These are phyloP conservation scores for Stomorhina lunata DNA, from an alignment of 2,888 invertebrate species.

Conservation along the genomic window DNA sequence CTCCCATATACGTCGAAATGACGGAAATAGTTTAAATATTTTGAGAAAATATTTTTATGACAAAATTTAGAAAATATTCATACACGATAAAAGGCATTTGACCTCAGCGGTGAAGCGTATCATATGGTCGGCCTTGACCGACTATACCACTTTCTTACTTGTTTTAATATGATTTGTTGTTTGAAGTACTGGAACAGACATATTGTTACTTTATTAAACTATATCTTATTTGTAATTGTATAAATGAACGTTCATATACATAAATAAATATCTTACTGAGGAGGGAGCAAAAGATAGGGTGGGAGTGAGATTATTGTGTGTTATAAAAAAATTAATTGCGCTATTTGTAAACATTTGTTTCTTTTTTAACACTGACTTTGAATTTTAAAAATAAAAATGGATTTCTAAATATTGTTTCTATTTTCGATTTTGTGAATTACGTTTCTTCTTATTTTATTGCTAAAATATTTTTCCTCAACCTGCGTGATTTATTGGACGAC, in stretches of 20 bases:
- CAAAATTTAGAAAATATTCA: no score
- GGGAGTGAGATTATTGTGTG: neutral
- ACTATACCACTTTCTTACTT: no score
- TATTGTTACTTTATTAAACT: neutral
- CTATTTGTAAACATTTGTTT: constrained; percentile 24
- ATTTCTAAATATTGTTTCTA: neutral
- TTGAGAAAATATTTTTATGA: no score
- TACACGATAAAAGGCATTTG: no score
- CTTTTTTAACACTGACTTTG: constrained; percentile 27
- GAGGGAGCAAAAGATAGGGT: neutral
- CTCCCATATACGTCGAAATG: no score
- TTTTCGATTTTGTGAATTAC: constrained; percentile 16
- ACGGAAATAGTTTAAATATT: no score
- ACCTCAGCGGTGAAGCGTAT: no score
- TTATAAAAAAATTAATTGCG: constrained; percentile 32
- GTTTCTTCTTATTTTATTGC: neutral
- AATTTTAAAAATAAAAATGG: neutral
- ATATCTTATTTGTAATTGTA: neutral
- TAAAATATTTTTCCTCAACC: constrained; percentile 70
- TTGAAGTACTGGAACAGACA: no score
- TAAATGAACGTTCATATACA: neutral
- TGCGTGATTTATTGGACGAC: constrained; percentile 80
- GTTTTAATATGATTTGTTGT: no score
- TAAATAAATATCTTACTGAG: constrained; percentile 3
- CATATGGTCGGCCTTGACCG: no score